Evolutionary conservation across 1,140 invertebrate species (phyloP).

Genomic region (Triops cancriformis): DNA sequence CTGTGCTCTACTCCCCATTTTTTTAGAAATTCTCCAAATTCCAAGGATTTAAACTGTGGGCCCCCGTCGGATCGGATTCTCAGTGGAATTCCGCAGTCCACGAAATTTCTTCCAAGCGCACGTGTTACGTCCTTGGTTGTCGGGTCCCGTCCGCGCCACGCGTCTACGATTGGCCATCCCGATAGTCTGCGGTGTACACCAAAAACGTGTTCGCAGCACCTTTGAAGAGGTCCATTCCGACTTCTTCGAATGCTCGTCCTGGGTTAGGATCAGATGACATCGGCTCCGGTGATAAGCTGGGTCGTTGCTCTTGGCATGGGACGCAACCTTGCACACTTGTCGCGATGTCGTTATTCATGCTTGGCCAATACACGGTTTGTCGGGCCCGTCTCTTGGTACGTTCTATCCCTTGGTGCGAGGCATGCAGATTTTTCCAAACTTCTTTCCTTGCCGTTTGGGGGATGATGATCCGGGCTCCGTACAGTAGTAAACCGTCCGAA

Average conservation of each 20-base stretch:
- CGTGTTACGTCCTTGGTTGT: too few relatives aligned
- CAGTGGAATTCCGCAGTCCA: too few relatives aligned
- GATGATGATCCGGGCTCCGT: slow-evolving; percentile 37
- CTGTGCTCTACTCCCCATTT: slow-evolving; percentile 27
- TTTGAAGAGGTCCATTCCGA: slow-evolving; percentile 37
- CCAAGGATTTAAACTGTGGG: too few relatives aligned
- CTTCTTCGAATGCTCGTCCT: slow-evolving; percentile 33
- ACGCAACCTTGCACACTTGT: too few relatives aligned
- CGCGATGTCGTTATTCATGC: too few relatives aligned
- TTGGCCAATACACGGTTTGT: too few relatives aligned
- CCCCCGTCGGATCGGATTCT: too few relatives aligned
- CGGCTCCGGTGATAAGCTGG: slow-evolving; percentile 38
- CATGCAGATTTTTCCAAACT: slow-evolving; percentile 39
- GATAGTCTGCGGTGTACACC: slow-evolving; percentile 28
- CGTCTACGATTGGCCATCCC: too few relatives aligned
- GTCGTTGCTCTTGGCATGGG: too few relatives aligned
- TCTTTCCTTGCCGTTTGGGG: slow-evolving; percentile 35
- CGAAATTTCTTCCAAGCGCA: too few relatives aligned
- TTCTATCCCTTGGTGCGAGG: slow-evolving; percentile 41
- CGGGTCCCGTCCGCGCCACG: too few relatives aligned
- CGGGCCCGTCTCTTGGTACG: slow-evolving; percentile 37
- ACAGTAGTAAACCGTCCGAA: slow-evolving; percentile 37
- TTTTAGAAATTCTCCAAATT: slow-evolving; percentile 39
- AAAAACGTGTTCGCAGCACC: slow-evolving; percentile 21
- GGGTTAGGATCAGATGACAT: slow-evolving; percentile 35